Evolutionary conservation across 2,888 invertebrate genomes (phyloP).

Genomic region (Baccha elongata): DNA sequence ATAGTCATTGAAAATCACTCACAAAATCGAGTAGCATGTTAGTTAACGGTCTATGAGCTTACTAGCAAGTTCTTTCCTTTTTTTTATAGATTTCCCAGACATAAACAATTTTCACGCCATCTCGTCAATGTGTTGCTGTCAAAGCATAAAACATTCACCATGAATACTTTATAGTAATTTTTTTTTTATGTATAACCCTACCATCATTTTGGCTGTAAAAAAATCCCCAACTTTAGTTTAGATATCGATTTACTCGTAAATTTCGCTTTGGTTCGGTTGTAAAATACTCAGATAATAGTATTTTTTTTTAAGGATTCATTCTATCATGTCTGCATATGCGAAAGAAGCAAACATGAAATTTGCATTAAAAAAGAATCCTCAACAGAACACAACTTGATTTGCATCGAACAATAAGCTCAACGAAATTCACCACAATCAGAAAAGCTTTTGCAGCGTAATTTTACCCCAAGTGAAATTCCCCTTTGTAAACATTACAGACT

Average conservation of each 20-base stretch:
- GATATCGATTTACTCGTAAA: conserved; percentile 52
- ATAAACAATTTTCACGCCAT: neutral
- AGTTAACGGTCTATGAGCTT: conserved; percentile 1
- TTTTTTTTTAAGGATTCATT: neutral
- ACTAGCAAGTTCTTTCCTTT: conserved; percentile 25
- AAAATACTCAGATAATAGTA: conserved; percentile 49
- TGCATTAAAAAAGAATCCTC: conserved; percentile 38
- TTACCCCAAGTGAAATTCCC: conserved; percentile 22
- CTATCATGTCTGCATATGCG: conserved; percentile 28
- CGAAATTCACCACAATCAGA: conserved; percentile 28
- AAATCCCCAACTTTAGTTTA: neutral
- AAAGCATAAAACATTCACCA: conserved; percentile 28
- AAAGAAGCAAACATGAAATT: conserved; percentile 45
- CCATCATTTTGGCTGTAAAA: conserved; percentile 14
- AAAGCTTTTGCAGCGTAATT: conserved; percentile 36
- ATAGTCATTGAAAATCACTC: conserved; percentile 14
- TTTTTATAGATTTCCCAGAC: neutral
- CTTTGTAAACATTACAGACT: conserved; percentile 41
- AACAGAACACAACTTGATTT: neutral
- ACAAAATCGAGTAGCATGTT: neutral
- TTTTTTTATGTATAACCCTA: conserved; percentile 3
- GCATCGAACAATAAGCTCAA: neutral
- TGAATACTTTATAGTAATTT: conserved; percentile 8
- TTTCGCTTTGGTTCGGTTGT: conserved; percentile 12
- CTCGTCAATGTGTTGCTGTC: conserved; percentile 11